Conservation (phyloP, 2,888 invertebrate genomes). For the Erebia palarica region DNA sequence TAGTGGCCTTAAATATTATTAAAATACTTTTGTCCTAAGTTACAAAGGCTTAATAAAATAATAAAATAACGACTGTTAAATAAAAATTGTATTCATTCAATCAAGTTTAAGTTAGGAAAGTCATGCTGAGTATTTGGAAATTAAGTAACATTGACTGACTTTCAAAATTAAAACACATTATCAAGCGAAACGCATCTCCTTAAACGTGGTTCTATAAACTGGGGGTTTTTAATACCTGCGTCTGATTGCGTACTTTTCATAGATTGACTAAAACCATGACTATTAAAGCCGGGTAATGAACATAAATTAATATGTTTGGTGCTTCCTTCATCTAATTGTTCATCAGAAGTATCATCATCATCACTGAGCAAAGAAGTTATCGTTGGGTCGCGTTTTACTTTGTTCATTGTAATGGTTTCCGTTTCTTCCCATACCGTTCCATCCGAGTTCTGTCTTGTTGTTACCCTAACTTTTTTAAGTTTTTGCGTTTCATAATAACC, state of each 20-base stretch:
- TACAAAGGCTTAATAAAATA: too few relatives aligned
- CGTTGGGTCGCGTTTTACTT: slow-evolving; percentile 46
- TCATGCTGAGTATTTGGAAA: neutral
- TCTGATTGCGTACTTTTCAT: slow-evolving; percentile 41
- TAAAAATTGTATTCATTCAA: too few relatives aligned
- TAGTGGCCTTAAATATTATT: too few relatives aligned
- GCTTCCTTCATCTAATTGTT: slow-evolving; percentile 36
- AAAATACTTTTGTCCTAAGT: too few relatives aligned
- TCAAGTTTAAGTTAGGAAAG: too few relatives aligned
- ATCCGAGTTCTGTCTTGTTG: slow-evolving; percentile 48
- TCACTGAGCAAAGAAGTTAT: slow-evolving; percentile 40
- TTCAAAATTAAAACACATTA: slow-evolving; percentile 1
- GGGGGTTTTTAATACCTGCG: slow-evolving; percentile 20
- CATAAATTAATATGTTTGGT: slow-evolving; percentile 39
- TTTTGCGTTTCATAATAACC: slow-evolving; percentile 51
- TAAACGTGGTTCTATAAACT: slow-evolving; percentile 29
- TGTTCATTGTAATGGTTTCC: slow-evolving; percentile 46
- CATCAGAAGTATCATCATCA: slow-evolving; percentile 41
- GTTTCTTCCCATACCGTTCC: slow-evolving; percentile 52
- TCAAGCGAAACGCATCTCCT: slow-evolving; percentile 39
- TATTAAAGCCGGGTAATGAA: slow-evolving; percentile 32
- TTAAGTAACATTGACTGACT: neutral
- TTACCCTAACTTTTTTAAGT: slow-evolving; percentile 50
- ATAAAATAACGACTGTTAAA: too few relatives aligned
- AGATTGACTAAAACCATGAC: slow-evolving; percentile 28